Conservation (phyloP, 1,140 invertebrate genomes). For the Pogonomyrmex californicus region DNA sequence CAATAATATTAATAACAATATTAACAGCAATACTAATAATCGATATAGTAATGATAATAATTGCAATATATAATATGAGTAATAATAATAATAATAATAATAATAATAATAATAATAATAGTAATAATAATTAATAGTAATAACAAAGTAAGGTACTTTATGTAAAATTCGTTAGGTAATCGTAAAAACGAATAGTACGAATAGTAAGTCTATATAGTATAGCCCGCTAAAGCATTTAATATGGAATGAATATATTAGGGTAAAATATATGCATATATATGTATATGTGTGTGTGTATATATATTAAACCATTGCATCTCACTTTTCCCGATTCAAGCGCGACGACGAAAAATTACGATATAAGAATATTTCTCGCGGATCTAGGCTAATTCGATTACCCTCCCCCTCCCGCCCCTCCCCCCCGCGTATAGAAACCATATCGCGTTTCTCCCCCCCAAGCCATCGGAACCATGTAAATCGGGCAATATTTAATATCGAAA, state of each 20-base stretch:
- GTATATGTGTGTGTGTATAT: constrained; percentile 62
- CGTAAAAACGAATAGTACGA: constrained; percentile 76
- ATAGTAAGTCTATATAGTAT: constrained; percentile 78
- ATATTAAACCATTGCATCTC: constrained; percentile 75
- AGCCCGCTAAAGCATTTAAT: constrained; percentile 84
- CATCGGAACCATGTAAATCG: constrained; percentile 50
- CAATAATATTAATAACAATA: constrained; percentile 65
- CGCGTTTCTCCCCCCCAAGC: constrained; percentile 1
- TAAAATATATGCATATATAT: constrained; percentile 82
- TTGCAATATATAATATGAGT: constrained; percentile 53
- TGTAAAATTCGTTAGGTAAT: constrained; percentile 83
- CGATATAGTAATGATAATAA: constrained; percentile 73
- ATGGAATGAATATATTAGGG: constrained; percentile 86
- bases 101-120: constrained; percentile 69
- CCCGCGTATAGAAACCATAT: background rate
- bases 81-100: constrained; percentile 72
- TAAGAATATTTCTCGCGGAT: constrained; percentile 50
- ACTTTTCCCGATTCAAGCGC: constrained; percentile 48
- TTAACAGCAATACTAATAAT: constrained; percentile 69
- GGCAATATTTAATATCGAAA: constrained; percentile 74
- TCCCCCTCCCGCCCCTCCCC: background rate
- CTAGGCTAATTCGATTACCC: background rate
- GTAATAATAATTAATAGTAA: constrained; percentile 73
- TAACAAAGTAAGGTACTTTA: constrained; percentile 84
- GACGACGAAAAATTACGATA: constrained; percentile 39